A percentile compares a stretch with the other conserved stretches of the same genome.
Evolutionary conservation across 2,888 invertebrate species (phyloP).

Genomic region (Pterobdella sp.): DNA sequence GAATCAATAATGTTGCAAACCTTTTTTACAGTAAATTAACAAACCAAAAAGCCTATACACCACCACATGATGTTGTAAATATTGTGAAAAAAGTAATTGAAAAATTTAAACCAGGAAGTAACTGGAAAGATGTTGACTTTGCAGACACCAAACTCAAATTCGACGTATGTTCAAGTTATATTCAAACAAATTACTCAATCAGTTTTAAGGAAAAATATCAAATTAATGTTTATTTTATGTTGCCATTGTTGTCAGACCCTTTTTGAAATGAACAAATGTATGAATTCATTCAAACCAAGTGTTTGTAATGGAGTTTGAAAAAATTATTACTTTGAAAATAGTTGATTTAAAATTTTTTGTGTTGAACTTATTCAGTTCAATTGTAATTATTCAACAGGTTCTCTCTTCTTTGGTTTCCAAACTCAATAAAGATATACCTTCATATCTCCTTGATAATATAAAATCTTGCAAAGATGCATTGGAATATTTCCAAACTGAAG

Average conservation of each 20-base stretch:
- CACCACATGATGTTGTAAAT: slow-evolving; percentile 61
- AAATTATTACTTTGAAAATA: background rate
- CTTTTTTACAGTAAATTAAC: slow-evolving; percentile 32
- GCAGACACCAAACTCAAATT: slow-evolving; percentile 54
- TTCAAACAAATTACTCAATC: too few species aligned
- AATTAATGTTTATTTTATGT: too few species aligned
- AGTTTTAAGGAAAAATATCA: too few species aligned
- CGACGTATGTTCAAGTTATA: slow-evolving; percentile 44
- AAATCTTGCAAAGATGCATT: slow-evolving; percentile 57
- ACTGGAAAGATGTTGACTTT: slow-evolving; percentile 37
- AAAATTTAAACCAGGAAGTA: slow-evolving; percentile 41
- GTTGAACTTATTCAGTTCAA: background rate
- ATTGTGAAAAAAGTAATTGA: slow-evolving; percentile 60
- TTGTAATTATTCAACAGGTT: slow-evolving; percentile 53
- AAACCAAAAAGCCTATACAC: slow-evolving; percentile 57
- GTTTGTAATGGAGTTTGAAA: background rate
- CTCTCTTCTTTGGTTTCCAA: slow-evolving; percentile 64
- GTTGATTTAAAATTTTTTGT: background rate
- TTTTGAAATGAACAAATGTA: too few species aligned
- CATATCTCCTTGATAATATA: slow-evolving; percentile 69
- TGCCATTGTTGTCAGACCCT: too few species aligned
- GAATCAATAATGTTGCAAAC: background rate
- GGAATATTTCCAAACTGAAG: slow-evolving; percentile 42
- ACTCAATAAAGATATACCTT: slow-evolving; percentile 72
- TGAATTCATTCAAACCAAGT: background rate